These are phyloP conservation scores for Lophura nycthemera DNA, from an alignment of 2,113 vertebrate genomes.

Conservation along the genomic window DNA sequence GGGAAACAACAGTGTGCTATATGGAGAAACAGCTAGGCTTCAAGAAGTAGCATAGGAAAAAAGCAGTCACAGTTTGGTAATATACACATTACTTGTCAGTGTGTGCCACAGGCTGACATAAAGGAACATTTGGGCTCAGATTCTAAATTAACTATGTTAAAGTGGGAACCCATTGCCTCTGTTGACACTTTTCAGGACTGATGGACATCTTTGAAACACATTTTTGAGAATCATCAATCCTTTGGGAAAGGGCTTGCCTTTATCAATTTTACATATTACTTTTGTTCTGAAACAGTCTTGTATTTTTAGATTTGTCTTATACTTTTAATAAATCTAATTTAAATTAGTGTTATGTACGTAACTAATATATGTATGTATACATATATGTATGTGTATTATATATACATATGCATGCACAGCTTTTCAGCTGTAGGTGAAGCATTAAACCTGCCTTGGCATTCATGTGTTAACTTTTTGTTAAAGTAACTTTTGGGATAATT, in stretches of 20 bases:
- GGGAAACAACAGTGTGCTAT: neutral
- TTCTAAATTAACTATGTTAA: neutral
- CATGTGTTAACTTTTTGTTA: neutral
- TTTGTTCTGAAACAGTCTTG: fast-evolving
- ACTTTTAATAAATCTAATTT: neutral
- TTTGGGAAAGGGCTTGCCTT: neutral
- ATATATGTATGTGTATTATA: neutral
- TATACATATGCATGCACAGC: neutral
- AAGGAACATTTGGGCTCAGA: neutral
- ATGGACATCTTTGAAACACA: neutral
- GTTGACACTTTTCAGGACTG: neutral
- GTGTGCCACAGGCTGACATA: neutral
- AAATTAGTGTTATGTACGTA: neutral
- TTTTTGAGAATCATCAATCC: neutral
- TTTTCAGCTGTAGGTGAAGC: neutral
- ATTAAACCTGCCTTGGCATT: neutral
- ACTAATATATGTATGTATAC: neutral
- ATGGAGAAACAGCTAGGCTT: neutral
- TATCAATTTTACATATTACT: neutral
- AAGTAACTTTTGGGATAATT: neutral
- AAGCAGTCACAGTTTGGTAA: neutral
- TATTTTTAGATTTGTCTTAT: neutral
- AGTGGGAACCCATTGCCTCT: neutral
- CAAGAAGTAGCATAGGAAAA: neutral
- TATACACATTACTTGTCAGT: neutral